Conservation (phyloP, 2,888 invertebrate genomes). For the Coelinius sp. region DNA sequence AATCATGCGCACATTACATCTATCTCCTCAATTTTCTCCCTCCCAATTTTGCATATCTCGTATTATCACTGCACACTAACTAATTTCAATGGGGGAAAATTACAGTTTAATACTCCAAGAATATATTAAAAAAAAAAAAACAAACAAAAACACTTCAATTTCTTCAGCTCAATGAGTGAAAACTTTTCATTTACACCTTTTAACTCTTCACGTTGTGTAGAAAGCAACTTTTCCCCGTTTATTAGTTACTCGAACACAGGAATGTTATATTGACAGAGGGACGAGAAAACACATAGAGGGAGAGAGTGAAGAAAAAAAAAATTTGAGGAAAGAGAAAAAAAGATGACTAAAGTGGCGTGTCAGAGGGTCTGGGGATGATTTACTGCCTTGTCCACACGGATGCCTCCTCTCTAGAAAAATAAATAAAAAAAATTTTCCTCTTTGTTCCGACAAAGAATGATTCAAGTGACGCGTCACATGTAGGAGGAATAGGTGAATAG, state of each 20-base stretch:
- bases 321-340: neutral
- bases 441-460: slow-evolving; percentile 35
- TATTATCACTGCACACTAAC: neutral
- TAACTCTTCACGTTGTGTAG: neutral
- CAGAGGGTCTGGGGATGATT: slow-evolving; percentile 32
- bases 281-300: neutral
- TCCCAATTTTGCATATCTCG: neutral
- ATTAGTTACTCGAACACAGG: neutral
- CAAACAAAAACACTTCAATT: neutral
- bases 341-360: slow-evolving; percentile 33
- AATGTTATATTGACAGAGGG: slow-evolving; percentile 22
- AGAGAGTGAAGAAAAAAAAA: neutral
- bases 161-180: neutral
- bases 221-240: neutral
- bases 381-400: slow-evolving; percentile 31
- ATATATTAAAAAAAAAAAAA: neutral
- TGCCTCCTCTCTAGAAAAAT: slow-evolving; percentile 7
- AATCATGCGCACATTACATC: slow-evolving; percentile 19
- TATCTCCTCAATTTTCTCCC: slow-evolving; percentile 1
- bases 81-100: neutral
- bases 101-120: neutral
- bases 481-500: slow-evolving; percentile 40
- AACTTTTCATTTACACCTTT: neutral
- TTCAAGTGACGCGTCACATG: slow-evolving; percentile 38
- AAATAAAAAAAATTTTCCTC: slow-evolving; percentile 2